These are phyloP conservation scores for Diplogasteroides magnus DNA, from an alignment of 1,140 invertebrate species.

Conservation along the genomic window DNA sequence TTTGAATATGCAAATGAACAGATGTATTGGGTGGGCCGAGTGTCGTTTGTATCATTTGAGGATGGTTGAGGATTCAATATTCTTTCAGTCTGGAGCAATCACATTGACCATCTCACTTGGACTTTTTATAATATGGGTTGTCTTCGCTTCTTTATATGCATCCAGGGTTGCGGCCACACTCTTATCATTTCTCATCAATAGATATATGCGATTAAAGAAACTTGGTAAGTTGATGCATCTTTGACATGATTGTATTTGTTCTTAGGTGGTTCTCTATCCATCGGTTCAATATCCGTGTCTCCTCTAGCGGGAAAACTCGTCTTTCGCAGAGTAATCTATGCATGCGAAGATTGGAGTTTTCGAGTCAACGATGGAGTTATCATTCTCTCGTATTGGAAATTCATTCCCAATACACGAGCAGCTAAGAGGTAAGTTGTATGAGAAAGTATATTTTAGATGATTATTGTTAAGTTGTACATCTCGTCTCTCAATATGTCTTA, in stretches of 20 bases:
- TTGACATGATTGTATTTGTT: neutral
- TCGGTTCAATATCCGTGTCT: neutral
- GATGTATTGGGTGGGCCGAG: too few relatives aligned
- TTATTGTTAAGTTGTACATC: neutral
- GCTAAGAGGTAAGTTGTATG: neutral
- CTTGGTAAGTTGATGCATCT: neutral
- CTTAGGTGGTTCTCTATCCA: neutral
- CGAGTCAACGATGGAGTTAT: conserved; percentile 86
- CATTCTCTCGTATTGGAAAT: conserved; percentile 50
- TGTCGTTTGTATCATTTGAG: too few relatives aligned
- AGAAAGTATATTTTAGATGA: neutral
- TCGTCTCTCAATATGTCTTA: neutral
- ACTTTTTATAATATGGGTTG: neutral
- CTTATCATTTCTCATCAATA: neutral
- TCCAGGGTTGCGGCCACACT: neutral
- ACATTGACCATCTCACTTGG: neutral
- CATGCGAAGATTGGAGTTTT: conserved; percentile 86
- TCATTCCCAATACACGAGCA: conserved; percentile 29
- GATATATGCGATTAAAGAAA: neutral
- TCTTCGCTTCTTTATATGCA: neutral
- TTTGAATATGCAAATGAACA: too few relatives aligned
- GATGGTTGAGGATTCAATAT: too few relatives aligned
- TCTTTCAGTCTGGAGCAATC: too few relatives aligned
- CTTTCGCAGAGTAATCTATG: conserved; percentile 68
- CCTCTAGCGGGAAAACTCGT: neutral